Percentiles rank a stretch among this genome's conserved stretches.
phyloP scores from a whole-genome alignment of 2,113 vertebrate species.

The Colossoma macropomum region DNA sequence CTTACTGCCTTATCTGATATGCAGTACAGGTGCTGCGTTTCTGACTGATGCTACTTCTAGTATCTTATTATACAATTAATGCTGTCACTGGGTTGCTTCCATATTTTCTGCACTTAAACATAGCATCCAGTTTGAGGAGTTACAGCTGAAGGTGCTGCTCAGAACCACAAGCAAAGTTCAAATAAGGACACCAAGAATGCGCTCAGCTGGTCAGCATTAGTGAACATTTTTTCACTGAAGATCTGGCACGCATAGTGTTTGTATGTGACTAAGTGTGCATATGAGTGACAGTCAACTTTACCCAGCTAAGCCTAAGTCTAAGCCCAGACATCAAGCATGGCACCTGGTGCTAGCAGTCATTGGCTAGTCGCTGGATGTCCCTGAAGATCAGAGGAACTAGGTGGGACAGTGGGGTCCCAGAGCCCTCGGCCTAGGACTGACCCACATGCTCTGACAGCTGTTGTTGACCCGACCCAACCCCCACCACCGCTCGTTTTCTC shows the following conservation, averaged over 20 bases:
- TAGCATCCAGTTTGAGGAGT: too few relatives aligned
- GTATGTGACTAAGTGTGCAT: slow-evolving; percentile 18
- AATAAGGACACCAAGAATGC: slow-evolving; percentile 50
- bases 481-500: slow-evolving; percentile 47
- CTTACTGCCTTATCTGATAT: too few relatives aligned
- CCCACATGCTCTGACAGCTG: slow-evolving; percentile 75
- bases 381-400: slow-evolving; percentile 46
- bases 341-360: slow-evolving; percentile 58
- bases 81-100: neutral
- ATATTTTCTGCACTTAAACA: slow-evolving; percentile 8
- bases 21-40: too few relatives aligned
- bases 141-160: too few relatives aligned
- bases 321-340: slow-evolving; percentile 39
- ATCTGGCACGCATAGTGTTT: slow-evolving; percentile 38
- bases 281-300: slow-evolving; percentile 63
- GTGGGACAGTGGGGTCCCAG: slow-evolving; percentile 54
- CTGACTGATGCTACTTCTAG: too few relatives aligned
- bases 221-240: slow-evolving; percentile 57
- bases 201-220: slow-evolving; percentile 54
- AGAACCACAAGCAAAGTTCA: slow-evolving; percentile 52
- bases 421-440: slow-evolving; percentile 75
- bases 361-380: slow-evolving; percentile 31
- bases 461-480: slow-evolving; percentile 71
- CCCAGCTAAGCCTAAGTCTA: slow-evolving; percentile 51
- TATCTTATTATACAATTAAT: too few relatives aligned